phyloP scores from a whole-genome alignment of 2,113 vertebrate genomes.

The Channa maculata region DNA sequence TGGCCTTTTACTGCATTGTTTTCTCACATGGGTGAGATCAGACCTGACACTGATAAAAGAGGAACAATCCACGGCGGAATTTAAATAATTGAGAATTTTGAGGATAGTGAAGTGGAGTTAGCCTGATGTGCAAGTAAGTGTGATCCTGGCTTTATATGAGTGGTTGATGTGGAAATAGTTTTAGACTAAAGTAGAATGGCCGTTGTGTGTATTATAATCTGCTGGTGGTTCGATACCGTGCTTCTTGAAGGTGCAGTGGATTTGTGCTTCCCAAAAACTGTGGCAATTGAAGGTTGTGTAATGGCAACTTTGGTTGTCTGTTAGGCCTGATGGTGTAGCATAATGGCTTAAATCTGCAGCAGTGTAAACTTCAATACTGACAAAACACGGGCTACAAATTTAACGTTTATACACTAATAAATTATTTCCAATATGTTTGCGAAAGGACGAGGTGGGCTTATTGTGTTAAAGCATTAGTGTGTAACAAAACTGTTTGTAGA shows the following conservation, averaged over 20 bases:
- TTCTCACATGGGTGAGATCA: slow-evolving; percentile 1
- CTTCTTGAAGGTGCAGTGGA: background rate
- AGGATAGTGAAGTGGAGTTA: slow-evolving; percentile 49
- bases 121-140: slow-evolving; percentile 70
- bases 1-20: background rate
- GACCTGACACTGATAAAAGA: background rate
- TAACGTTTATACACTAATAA: background rate
- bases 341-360: background rate
- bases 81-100: slow-evolving; percentile 47
- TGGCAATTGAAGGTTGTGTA: background rate
- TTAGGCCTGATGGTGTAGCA: background rate
- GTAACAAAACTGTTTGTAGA: too few species aligned
- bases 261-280: background rate
- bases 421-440: background rate
- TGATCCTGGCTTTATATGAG: slow-evolving; percentile 35
- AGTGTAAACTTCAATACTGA: background rate
- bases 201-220: background rate
- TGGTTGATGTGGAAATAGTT: background rate
- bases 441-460: background rate
- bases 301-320: slow-evolving; percentile 35
- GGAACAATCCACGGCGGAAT: slow-evolving; percentile 7
- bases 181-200: background rate
- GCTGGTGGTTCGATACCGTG: background rate
- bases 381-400: background rate
- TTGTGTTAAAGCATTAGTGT: too few species aligned